Conservation (phyloP, 2,888 invertebrate genomes). For the Biston betularia region DNA sequence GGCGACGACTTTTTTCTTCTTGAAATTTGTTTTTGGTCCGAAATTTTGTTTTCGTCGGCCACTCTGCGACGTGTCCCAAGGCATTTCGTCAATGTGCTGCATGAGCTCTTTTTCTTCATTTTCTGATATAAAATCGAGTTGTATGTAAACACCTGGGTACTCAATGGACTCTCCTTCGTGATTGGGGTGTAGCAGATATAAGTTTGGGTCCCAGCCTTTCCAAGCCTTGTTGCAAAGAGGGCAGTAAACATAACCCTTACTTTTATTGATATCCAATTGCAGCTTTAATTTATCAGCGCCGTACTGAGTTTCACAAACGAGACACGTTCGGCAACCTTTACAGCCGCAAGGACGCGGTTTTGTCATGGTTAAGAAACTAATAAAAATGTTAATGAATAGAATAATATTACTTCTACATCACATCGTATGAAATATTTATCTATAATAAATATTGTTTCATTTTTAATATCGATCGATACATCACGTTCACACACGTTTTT, state of each 20-base stretch:
- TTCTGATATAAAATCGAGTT: conserved; percentile 90
- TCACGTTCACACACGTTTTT: background rate
- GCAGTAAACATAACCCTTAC: conserved; percentile 90
- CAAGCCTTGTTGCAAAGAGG: conserved; percentile 91
- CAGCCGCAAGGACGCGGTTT: conserved; percentile 94
- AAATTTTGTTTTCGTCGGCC: conserved; percentile 99
- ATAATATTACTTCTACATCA: background rate
- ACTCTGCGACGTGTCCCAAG: conserved; percentile 97
- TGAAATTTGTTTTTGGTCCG: conserved; percentile 99
- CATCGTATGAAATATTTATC: background rate
- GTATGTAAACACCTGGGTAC: conserved; percentile 89
- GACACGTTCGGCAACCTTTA: conserved; percentile 96
- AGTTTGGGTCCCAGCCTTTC: conserved; percentile 89
- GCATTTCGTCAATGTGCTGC: conserved; percentile 90
- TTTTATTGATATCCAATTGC: conserved; percentile 75
- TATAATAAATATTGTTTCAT: background rate
- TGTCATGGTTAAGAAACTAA: conserved; percentile 76
- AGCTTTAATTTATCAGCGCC: conserved; percentile 73
- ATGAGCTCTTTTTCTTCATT: conserved; percentile 90
- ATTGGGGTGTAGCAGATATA: conserved; percentile 88
- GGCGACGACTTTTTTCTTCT: conserved; percentile 92
- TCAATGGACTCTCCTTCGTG: conserved; percentile 87
- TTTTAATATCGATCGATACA: too few species aligned
- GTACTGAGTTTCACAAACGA: conserved; percentile 91
- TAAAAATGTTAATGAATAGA: background rate